phyloP scores from a whole-genome alignment of 37 sponge, comb jelly and placozoan genomes.

The Diacarnus erythraeanus region DNA sequence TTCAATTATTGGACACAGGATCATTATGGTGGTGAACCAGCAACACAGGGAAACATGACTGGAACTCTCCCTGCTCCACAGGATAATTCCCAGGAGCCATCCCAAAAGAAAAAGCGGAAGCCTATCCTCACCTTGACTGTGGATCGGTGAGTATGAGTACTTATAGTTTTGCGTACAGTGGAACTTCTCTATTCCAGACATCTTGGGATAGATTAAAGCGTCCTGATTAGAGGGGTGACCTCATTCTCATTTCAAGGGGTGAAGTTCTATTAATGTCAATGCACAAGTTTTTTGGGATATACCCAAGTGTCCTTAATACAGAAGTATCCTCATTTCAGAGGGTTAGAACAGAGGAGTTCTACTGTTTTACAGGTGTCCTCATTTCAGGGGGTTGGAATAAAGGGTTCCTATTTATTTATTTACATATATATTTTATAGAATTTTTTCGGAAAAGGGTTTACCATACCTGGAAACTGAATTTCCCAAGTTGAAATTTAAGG shows the following conservation, averaged over 20 bases:
- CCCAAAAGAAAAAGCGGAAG: slow-evolving; percentile 60
- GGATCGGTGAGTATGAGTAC: slow-evolving; percentile 39
- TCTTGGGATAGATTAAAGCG: too few species aligned
- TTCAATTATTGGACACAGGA: too few species aligned
- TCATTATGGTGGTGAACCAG: neutral
- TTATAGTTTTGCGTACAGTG: neutral
- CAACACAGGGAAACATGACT: neutral
- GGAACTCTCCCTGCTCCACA: neutral
- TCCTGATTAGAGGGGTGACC: too few species aligned
- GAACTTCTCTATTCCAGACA: too few species aligned
- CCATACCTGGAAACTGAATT: slow-evolving; percentile 68
- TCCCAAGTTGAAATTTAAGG: slow-evolving; percentile 79
- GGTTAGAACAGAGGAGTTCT: too few species aligned
- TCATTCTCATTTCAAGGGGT: too few species aligned
- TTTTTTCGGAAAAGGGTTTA: slow-evolving; percentile 66
- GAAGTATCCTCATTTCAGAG: too few species aligned
- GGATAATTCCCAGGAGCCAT: slow-evolving; percentile 2
- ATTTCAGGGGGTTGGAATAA: too few species aligned
- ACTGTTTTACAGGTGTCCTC: too few species aligned
- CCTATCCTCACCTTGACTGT: slow-evolving; percentile 57
- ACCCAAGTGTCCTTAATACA: too few species aligned
- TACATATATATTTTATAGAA: slow-evolving; percentile 17
- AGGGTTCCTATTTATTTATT: neutral
- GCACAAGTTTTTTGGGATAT: too few species aligned
- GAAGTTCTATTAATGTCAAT: too few species aligned